phyloP scores from a whole-genome alignment of 2,113 vertebrate species.

The Megaleporinus macrocephalus region DNA sequence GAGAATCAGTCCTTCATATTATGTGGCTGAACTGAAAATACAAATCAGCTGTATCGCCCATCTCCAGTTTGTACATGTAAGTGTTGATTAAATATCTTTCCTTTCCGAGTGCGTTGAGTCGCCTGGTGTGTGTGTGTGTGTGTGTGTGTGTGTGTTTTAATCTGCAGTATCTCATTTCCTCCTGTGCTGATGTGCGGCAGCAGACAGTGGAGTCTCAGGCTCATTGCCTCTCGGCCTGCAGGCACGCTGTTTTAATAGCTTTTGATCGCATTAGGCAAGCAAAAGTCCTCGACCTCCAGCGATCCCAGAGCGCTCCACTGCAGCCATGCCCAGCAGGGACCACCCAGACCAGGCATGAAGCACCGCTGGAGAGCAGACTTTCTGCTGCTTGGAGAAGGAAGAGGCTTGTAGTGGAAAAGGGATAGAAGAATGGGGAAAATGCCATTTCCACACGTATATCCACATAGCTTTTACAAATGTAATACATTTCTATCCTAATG shows the following conservation, averaged over 20 bases:
- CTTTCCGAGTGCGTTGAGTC: too few relatives aligned
- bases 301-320: constrained; percentile 23
- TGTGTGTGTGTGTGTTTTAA: constrained; percentile 38
- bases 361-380: background rate
- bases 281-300: constrained; percentile 41
- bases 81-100: too few relatives aligned
- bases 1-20: too few relatives aligned
- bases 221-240: constrained; percentile 51
- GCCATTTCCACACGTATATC: too few relatives aligned
- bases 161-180: constrained; percentile 20
- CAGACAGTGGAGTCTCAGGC: constrained; percentile 37
- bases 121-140: background rate
- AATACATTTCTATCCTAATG: too few relatives aligned
- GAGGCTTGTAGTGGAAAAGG: background rate
- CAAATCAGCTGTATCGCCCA: too few relatives aligned
- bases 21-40: too few relatives aligned
- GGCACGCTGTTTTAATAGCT: constrained; percentile 44
- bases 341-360: background rate
- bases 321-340: constrained; percentile 15
- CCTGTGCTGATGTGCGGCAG: constrained; percentile 12
- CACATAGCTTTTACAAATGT: too few relatives aligned
- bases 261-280: constrained; percentile 33
- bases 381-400: background rate
- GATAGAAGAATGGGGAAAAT: too few relatives aligned
- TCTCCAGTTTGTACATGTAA: too few relatives aligned